Evolutionary conservation across 1,140 invertebrate genomes (phyloP).

Genomic region (Artemia franciscana): DNA sequence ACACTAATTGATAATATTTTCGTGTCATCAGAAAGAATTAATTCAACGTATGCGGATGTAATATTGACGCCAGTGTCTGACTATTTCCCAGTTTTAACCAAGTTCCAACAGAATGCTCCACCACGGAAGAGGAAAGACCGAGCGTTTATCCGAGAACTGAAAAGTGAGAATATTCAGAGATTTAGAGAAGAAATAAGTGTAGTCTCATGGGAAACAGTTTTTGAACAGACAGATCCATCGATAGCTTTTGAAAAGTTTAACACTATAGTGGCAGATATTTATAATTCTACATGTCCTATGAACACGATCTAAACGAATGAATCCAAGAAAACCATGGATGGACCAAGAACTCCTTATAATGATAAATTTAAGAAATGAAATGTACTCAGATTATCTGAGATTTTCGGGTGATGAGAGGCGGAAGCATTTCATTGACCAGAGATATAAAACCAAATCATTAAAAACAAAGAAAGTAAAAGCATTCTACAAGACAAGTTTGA

Average conservation of each 20-base stretch:
- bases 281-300: background rate
- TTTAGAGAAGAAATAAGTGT: conserved; percentile 6
- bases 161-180: background rate
- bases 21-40: too few species aligned
- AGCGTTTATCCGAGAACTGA: background rate
- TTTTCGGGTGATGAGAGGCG: background rate
- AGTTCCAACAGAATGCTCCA: too few species aligned
- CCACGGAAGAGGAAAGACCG: conserved; percentile 3
- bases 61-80: too few species aligned
- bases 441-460: background rate
- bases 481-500: background rate
- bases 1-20: too few species aligned
- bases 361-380: background rate
- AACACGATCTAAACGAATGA: background rate
- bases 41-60: too few species aligned
- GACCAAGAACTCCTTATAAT: background rate
- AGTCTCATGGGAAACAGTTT: background rate
- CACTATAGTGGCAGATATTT: background rate
- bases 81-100: too few species aligned
- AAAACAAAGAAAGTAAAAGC: background rate
- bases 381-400: background rate
- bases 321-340: too few species aligned
- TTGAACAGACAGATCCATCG: background rate
- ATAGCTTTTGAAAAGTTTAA: background rate
- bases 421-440: background rate